Evolutionary conservation across 2,888 invertebrate genomes (phyloP), one percentile per base, ranked within the genome.

Genomic region (Neuroscelio doddi): DNA sequence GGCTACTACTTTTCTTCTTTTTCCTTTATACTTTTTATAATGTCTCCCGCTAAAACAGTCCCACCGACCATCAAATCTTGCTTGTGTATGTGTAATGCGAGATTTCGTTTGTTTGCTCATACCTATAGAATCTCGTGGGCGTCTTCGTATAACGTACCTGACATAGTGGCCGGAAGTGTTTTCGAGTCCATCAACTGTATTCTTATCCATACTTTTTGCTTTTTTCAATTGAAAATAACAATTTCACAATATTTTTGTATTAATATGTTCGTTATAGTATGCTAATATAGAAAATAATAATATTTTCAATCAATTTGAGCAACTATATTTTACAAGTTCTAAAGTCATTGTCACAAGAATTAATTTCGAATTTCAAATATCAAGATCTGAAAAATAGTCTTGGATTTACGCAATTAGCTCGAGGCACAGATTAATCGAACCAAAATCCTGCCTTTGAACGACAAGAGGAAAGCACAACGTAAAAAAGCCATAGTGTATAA

Each of bases 1-100:
- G 61, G 61, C 66, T 63, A 65, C 62, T 65, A 63, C 63, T 65
- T 65, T 64, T 45, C 55, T 57, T 57, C 51, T 51, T 57, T 34
- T 21, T 30, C 26, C 32, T 52, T 26, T 52, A 38, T 38, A 38
- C 12, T 38, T 38, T 57, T 50, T 57, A 34, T 57, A 44, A 42
- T 59, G 49, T 44, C 39, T 62, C 49, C 53, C 39, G 55, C 50
- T 66, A 62, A 66, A 66, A 66, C 50, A 62, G 58, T 57, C 38
- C 34, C 55, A 41, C 36, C 49, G 45, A 27, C 32, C 49, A 50
- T 27, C 44, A 15, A 44, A 3, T 27, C 46, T 9, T 9, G 30
- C 30, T 3, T 42, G 65, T 61, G 16, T 26, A 26, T 44, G 26
- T 15, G 4, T n/a, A 39, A 39, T 15, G 16, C 29, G 44, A 4